phyloP scores from a whole-genome alignment of 2,113 vertebrate genomes.

The Sander lucioperca region DNA sequence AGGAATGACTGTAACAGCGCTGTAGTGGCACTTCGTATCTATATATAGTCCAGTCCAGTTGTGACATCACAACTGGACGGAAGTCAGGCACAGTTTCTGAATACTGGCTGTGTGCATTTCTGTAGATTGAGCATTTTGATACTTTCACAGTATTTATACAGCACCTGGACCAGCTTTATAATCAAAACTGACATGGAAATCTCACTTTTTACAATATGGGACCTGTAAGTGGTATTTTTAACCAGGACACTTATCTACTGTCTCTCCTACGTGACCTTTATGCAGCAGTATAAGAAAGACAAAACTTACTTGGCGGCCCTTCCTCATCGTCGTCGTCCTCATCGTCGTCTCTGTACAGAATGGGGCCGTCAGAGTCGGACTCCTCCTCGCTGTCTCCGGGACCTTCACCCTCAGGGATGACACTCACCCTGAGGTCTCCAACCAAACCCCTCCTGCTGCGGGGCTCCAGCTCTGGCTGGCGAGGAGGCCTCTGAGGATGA shows the following conservation, averaged over 20 bases:
- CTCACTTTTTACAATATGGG: no score
- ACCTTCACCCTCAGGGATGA: slow-evolving; percentile 81
- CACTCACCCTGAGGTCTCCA: slow-evolving; percentile 84
- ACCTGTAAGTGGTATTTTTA: background rate
- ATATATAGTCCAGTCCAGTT: no score
- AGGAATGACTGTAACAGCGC: no score
- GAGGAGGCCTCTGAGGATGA: slow-evolving; percentile 47
- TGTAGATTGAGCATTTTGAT: no score
- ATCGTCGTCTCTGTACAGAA: slow-evolving; percentile 89
- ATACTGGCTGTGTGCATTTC: no score
- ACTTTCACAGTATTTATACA: no score
- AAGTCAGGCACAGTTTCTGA: no score
- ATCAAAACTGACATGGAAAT: no score
- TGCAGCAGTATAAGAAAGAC: background rate
- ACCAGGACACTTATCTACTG: background rate
- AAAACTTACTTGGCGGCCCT: slow-evolving; percentile 69
- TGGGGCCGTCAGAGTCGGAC: slow-evolving; percentile 92
- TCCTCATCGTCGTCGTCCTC: slow-evolving; percentile 90
- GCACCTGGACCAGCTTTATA: no score
- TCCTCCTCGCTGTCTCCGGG: slow-evolving; percentile 85
- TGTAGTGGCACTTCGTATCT: no score
- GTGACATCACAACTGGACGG: no score
- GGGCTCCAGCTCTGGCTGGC: slow-evolving; percentile 65
- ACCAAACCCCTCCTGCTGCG: slow-evolving; percentile 80
- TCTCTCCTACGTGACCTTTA: background rate